Evolutionary conservation across 2,888 invertebrate genomes (phyloP).

Genomic region (Macrophya annulata): DNA sequence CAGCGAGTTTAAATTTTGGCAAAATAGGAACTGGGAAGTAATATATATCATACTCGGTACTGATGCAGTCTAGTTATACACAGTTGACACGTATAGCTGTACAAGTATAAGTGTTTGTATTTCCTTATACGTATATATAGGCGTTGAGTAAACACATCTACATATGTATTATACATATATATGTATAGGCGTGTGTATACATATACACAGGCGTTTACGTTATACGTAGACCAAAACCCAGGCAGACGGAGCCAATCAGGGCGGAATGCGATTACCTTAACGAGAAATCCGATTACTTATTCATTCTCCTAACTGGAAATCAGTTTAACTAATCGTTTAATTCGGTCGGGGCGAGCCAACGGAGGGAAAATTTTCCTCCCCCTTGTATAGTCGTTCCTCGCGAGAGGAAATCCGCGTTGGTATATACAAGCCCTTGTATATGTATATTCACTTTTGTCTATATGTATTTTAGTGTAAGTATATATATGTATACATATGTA

Average conservation of each 20-base stretch:
- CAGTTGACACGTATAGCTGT: not conserved
- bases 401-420: slow-evolving; percentile 46
- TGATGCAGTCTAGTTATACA: slow-evolving; percentile 9
- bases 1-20: not conserved
- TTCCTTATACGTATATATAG: not conserved
- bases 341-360: slow-evolving; percentile 70
- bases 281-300: slow-evolving; percentile 80
- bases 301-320: slow-evolving; percentile 80
- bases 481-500: not conserved
- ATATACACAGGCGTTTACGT: slow-evolving; percentile 12
- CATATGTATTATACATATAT: not conserved
- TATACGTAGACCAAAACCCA: slow-evolving; percentile 56
- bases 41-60: not conserved
- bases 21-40: slow-evolving; percentile 19
- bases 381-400: slow-evolving; percentile 28
- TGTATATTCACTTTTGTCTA: slow-evolving; percentile 19
- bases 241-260: slow-evolving; percentile 78
- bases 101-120: not conserved
- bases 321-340: slow-evolving; percentile 81
- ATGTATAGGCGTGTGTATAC: not conserved
- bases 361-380: slow-evolving; percentile 55
- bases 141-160: not conserved
- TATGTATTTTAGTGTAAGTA: slow-evolving; percentile 2
- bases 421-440: slow-evolving; percentile 55
- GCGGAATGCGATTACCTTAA: slow-evolving; percentile 80